phyloP scores from a whole-genome alignment of 53 echinoderm and acorn worm genomes.

The Antedon mediterranea region DNA sequence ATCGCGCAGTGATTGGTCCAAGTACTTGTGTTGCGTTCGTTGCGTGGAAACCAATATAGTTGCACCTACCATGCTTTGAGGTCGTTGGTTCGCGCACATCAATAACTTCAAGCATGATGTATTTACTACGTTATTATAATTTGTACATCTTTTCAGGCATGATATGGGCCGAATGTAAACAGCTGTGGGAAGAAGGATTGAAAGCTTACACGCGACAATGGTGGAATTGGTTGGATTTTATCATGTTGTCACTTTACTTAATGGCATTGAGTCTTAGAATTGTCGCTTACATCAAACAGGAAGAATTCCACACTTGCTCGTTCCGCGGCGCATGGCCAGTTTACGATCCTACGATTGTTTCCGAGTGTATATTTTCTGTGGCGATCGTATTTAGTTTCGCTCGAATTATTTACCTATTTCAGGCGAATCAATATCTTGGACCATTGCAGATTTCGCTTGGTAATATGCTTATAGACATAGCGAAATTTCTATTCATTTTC shows the following conservation, averaged over 20 bases:
- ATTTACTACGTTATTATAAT: no score
- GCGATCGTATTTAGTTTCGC: conserved; percentile 98
- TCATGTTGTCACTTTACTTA: conserved; percentile 84
- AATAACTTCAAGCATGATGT: no score
- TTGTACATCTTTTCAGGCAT: conserved; percentile 32
- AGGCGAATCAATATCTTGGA: conserved; percentile 74
- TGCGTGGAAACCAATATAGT: no score
- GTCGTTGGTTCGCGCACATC: no score
- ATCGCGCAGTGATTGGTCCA: no score
- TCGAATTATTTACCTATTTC: conserved; percentile 93
- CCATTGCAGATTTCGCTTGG: conserved; percentile 94
- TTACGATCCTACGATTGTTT: conserved; percentile 63
- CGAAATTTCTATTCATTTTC: conserved; percentile 88
- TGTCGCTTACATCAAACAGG: conserved; percentile 8
- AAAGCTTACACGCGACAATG: conserved; percentile 93
- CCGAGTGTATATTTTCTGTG: conserved; percentile 84
- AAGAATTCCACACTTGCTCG: neutral
- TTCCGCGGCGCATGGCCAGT: conserved; percentile 33
- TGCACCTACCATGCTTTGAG: no score
- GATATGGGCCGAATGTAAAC: conserved; percentile 94
- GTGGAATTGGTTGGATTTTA: conserved; percentile 99
- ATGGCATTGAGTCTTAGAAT: conserved; percentile 64
- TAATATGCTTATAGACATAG: conserved; percentile 96
- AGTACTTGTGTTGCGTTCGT: no score
- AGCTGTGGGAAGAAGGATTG: conserved; percentile 90